Conservation (phyloP, 2,888 invertebrate genomes). For the Leuctra nigra region DNA sequence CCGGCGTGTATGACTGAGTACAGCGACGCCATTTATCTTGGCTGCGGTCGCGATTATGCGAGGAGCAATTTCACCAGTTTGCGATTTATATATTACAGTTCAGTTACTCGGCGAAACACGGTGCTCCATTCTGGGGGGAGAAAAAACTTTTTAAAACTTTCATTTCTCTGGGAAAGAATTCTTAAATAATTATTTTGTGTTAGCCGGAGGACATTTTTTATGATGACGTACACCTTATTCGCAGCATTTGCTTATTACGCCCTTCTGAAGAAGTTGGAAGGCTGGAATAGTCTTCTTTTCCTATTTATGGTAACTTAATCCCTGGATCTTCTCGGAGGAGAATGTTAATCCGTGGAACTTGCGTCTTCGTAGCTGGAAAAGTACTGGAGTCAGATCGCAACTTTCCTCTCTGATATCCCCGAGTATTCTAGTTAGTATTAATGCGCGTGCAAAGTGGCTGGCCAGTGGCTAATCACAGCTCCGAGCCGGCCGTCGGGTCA, state of each 20-base stretch:
- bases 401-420: too few relatives aligned
- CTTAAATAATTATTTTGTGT: conserved; percentile 10
- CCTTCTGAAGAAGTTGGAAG: neutral
- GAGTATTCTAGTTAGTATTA: too few relatives aligned
- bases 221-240: neutral
- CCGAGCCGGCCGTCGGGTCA: too few relatives aligned
- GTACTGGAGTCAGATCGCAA: too few relatives aligned
- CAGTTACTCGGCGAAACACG: neutral
- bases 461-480: too few relatives aligned
- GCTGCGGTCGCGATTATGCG: conserved; percentile 10
- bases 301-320: conserved; percentile 7
- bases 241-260: neutral
- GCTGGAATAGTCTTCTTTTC: neutral
- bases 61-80: neutral
- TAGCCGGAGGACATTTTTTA: conserved; percentile 8
- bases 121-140: neutral
- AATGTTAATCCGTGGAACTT: too few relatives aligned
- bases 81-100: conserved; percentile 5
- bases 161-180: conserved; percentile 10
- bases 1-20: conserved; percentile 8
- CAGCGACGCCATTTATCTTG: conserved; percentile 14
- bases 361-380: too few relatives aligned
- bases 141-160: neutral
- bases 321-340: neutral
- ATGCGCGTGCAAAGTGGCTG: too few relatives aligned